Evolutionary conservation across 2,113 vertebrate genomes (phyloP), one percentile per base, ranked within the genome.

Genomic region (Heterocephalus glaber): DNA sequence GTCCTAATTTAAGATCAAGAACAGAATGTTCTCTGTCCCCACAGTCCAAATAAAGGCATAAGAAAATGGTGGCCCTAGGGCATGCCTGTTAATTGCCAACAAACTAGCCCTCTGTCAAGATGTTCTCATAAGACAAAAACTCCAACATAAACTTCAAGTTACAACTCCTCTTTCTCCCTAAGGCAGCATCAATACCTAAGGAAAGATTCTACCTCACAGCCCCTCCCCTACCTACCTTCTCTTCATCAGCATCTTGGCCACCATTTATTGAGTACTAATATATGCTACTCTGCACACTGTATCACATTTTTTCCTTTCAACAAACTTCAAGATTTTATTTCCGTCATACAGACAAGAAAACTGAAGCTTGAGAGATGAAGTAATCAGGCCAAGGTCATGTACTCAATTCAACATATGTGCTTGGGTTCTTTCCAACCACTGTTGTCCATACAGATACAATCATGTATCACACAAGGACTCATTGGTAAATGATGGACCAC

Each of bases 21-120:
- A 98, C 98, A 98, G 89, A 83, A 90, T 97, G 98, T 98, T 98
- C 98, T 97, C 96, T 98, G 97, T 98, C 90, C 95, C 97, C 92
- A 94, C 93, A 44, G 38, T 93, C 96, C 95, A 98, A 97, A 98
- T 90, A 97, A 92, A 98, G 95, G 80, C 97, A 72, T 0, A 95
- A 17, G 66, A 97, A 95, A 95, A 96, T 93, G 96, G 97, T 98
- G 95, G 98, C 97, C 97, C 90, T 0, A 49, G 98, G 98, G 97
- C 96, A 95, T 63, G 90, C 93, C 90, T 17, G 94, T 97, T 98
- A 82, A 96, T 95, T 92, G 76, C 85, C 92, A 90, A 19, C 28
- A 56, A 35, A 61, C 72, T 22, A 19, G 72, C 17, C 66, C 66
- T 72, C 66, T 63, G 74, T 85, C 82, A 83, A 86, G 96, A 93